Evolutionary conservation across 2,113 vertebrate species (phyloP).

Genomic region (Atlantisia rogersi): DNA sequence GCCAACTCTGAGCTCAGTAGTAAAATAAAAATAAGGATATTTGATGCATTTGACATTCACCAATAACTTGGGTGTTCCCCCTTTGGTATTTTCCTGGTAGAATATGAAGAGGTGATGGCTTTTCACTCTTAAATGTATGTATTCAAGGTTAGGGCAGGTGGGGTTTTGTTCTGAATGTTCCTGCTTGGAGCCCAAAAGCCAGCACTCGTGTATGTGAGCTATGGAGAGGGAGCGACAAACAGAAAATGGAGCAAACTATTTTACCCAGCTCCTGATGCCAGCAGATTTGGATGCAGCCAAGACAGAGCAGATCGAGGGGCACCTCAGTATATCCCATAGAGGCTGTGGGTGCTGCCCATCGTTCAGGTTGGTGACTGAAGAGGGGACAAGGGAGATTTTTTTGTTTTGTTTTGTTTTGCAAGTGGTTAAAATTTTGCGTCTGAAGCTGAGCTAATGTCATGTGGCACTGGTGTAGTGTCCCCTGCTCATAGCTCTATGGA

Average conservation of each 20-base stretch:
- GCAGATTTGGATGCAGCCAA: neutral
- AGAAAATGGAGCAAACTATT: neutral
- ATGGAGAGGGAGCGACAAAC: neutral
- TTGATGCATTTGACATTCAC: neutral
- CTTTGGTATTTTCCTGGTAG: neutral
- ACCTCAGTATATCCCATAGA: neutral
- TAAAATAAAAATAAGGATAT: neutral
- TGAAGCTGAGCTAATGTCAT: neutral
- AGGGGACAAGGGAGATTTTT: neutral
- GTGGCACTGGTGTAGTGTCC: neutral
- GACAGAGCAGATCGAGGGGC: neutral
- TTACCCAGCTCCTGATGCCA: neutral
- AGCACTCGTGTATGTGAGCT: neutral
- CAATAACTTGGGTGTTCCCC: rapidly evolving
- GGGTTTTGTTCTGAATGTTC: neutral
- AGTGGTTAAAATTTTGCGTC: neutral
- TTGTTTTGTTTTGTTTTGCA: neutral
- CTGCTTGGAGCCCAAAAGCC: neutral
- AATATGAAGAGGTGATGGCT: neutral
- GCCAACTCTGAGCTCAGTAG: neutral
- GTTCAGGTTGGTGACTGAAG: neutral
- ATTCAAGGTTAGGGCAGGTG: neutral
- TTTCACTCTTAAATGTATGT: neutral
- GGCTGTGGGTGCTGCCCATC: neutral
- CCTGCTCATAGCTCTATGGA: neutral